A percentile compares a stretch with the other conserved stretches of the same genome.
Evolutionary conservation across 2,797 vertebrate species (phyloP).

Genomic region (Micromesistius poutassou): DNA sequence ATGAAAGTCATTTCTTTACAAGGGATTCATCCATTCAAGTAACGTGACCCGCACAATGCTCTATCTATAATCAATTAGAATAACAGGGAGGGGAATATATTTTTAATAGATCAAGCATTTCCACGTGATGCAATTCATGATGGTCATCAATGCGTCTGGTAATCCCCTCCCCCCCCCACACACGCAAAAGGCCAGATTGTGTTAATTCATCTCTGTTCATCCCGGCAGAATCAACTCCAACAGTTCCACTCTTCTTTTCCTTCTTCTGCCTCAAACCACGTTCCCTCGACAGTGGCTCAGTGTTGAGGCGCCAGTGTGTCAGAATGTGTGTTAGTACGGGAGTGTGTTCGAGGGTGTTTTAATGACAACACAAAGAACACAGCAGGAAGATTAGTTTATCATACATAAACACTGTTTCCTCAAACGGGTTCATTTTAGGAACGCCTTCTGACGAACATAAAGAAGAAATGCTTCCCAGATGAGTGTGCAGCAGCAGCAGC

Average conservation of each 20-base stretch:
- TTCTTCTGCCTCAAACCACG: background rate
- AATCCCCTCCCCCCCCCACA: background rate
- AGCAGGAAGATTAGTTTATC: background rate
- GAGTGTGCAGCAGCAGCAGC: background rate
- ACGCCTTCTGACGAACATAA: background rate
- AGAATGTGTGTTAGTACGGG: background rate
- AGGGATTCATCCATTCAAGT: background rate
- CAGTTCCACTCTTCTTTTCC: background rate
- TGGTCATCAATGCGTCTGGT: background rate
- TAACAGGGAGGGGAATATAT: background rate
- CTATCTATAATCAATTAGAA: background rate
- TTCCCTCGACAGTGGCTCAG: background rate
- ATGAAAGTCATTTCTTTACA: background rate
- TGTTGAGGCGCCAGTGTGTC: background rate
- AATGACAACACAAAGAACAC: background rate
- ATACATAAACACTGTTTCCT: background rate
- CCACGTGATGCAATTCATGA: constrained; percentile 8
- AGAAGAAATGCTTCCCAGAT: background rate
- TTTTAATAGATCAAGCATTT: background rate
- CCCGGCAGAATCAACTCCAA: background rate
- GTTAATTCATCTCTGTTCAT: background rate
- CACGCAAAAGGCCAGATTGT: background rate
- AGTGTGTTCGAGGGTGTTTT: background rate
- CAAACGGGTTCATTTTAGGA: background rate
- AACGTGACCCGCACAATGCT: background rate